Conservation (phyloP, 1,140 invertebrate genomes). For the Bombus confusus region DNA sequence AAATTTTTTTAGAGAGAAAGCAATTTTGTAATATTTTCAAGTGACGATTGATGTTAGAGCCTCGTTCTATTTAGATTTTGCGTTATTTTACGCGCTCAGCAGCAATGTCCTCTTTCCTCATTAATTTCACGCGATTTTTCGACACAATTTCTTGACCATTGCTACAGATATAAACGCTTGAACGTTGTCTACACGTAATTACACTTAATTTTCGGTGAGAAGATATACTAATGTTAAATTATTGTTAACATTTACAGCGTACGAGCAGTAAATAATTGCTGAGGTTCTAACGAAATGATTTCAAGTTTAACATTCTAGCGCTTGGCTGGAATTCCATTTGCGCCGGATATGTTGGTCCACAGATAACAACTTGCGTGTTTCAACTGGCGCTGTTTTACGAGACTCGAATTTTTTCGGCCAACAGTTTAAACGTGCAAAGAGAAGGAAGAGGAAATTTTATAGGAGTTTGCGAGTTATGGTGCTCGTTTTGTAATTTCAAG, state of each 20-base stretch:
- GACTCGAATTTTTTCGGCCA: not conserved
- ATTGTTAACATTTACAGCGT: not conserved
- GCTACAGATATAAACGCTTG: too few species aligned
- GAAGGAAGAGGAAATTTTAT: not conserved
- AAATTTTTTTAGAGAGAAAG: too few species aligned
- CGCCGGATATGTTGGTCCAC: constrained; percentile 10
- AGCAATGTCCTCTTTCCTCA: too few species aligned
- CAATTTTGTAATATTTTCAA: too few species aligned
- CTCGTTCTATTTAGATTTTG: too few species aligned
- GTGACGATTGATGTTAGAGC: too few species aligned
- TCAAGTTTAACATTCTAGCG: not conserved
- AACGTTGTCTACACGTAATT: not conserved
- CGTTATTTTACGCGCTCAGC: too few species aligned
- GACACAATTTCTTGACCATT: too few species aligned
- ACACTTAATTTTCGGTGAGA: not conserved
- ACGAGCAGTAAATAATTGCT: not conserved
- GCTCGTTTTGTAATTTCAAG: constrained; percentile 4
- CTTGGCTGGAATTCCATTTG: not conserved
- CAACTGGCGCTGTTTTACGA: not conserved
- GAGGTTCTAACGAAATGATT: not conserved
- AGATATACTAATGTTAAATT: not conserved
- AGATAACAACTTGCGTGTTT: constrained; percentile 31
- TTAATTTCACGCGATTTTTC: too few species aligned
- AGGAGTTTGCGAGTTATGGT: not conserved
- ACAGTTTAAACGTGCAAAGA: not conserved